Base-by-base conservation (phyloP, 2,888 invertebrate genomes). In the Sussaba pulchella region DNA sequence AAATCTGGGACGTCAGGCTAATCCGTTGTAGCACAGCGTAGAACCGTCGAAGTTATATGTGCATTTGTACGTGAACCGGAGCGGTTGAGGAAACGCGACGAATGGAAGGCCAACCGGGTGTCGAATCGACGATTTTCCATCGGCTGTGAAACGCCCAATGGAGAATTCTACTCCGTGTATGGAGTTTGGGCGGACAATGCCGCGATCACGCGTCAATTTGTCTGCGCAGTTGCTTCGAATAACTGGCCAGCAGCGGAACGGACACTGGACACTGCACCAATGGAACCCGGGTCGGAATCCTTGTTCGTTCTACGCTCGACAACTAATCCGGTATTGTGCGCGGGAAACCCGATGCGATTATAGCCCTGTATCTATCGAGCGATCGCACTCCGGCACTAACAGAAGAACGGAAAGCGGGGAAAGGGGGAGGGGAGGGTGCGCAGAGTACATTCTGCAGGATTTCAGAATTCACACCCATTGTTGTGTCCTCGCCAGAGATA, bases 201-300 rank as follows among this genome's bases (percentile, higher is more conserved):
- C 80, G 61, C 83, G 86, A 88, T 88, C 85, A 84, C 84, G 84
- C 85, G 85, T 86, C 86, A 85, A 89, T 88, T 89, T 87, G 85
- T 83, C 84, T 70, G 83, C 74, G 80, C 84, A 84, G 84, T 85
- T 88, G 85, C 83, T 82, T 84, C 87, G 85, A 87, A 87, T 87
- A 85, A 87, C 84, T 84, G 83, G 70, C 71, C 72, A 63, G 73
- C 63, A 67, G 64, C 52, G 54, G 69, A 66, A 70, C 57, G 69
- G 50, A 52, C 54, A 63, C 41, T 36, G 73, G 36, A 59, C 10
- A 67, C 41, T 24, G 19, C 45, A 41, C 24, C 50, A 45, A 14
- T 26, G 43, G 54, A 45, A 57, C 14, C 24, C 17, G 10, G 52
- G n/a, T n/a, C 14, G 39, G 8, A 52, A 64, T 24, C 67, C 21